Conservation (phyloP, 2,888 invertebrate species). For the Euzophera pinguis region DNA sequence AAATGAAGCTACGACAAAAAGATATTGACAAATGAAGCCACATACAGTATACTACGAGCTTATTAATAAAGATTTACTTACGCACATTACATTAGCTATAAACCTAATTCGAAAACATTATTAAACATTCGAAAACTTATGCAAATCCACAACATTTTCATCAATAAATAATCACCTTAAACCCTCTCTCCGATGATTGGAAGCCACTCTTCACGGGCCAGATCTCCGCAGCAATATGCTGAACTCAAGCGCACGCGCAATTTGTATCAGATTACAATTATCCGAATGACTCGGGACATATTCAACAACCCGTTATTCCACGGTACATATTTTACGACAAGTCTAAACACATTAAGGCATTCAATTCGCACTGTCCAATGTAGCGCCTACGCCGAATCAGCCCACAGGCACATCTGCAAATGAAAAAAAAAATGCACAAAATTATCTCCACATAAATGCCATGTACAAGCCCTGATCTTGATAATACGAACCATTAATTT, state of each 20-base stretch:
- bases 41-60: no score
- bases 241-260: background rate
- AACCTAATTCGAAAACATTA: background rate
- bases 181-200: slow-evolving; percentile 2
- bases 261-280: slow-evolving; percentile 8
- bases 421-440: slow-evolving; percentile 67
- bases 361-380: slow-evolving; percentile 13
- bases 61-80: no score
- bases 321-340: slow-evolving; percentile 12
- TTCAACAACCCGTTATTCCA: slow-evolving; percentile 8
- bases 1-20: no score
- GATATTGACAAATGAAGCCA: no score
- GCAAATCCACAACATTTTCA: background rate
- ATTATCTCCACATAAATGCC: slow-evolving; percentile 79
- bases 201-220: background rate
- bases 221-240: background rate
- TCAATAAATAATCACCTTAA: slow-evolving; percentile 4
- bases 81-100: background rate
- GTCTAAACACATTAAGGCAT: slow-evolving; percentile 14
- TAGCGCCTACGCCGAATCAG: slow-evolving; percentile 36
- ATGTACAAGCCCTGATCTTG: slow-evolving; percentile 75
- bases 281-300: slow-evolving; percentile 2
- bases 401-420: slow-evolving; percentile 46
- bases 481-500: slow-evolving; percentile 78
- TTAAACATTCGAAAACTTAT: background rate